Base-by-base conservation (phyloP, 2,113 vertebrate genomes). In the Procavia capensis region DNA sequence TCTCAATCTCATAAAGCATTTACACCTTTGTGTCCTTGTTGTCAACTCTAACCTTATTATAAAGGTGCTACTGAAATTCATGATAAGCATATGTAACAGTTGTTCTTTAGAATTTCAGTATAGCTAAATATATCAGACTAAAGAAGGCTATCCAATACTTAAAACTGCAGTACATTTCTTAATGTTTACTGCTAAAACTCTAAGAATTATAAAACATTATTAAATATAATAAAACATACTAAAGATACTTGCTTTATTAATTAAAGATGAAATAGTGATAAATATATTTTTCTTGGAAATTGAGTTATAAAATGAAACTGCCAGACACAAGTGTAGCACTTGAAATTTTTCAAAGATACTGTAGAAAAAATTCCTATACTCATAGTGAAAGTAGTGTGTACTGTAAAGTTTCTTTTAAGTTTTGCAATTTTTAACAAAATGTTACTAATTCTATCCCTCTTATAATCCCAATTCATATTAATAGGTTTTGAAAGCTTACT, bases 161-260 rank as follows among this genome's bases (percentile, higher is more conserved):
- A 90, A 97, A 90, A 96, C 86, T 59, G 94, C 84, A 94, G 82
- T 91, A 45, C 88, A 91, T 96, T 97, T 96, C 88, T 91, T 95
- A 96, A 74, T 85, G 76, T 59, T 95, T 93, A 91, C 41, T 79
- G 97, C 74, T 93, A 59, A 43, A 63, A 10, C 39, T 45, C 22
- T 11, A 88, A 95, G 88, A 88, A 81, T 95, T 83, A 89, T 0
- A 63, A 95, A 87, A 59, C 68, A 59, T n/a, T 85, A 54, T 24
- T 91, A 59, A 96, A 92, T 59, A 87, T 1, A 81, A 88, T 43
- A 75, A 84, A 93, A 3, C 29, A 76, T 45, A 34, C n/a, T 68
- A 43, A 95, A 95, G 61, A 64, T 87, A 64, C 0, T 0, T 81
- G 80, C 0, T 16, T 59, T 70, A 70, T 83, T 68, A 64, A 66